Base-by-base conservation (phyloP, 2,797 vertebrate species). In the Mastacembelus armatus region DNA sequence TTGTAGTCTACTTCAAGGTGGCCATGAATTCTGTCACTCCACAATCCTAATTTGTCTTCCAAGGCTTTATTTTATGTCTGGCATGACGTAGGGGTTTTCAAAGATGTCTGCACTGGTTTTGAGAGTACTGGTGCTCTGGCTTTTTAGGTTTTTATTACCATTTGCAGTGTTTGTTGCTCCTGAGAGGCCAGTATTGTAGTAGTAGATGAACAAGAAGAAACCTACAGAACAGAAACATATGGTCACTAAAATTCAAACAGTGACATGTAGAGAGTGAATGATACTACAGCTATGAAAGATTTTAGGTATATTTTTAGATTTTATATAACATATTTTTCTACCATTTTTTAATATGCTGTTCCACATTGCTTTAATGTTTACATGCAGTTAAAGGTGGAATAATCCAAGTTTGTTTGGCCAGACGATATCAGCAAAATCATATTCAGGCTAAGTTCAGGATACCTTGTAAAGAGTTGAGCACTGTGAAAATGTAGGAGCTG, bases 121-220 rank as follows among this genome's bases (percentile, higher is more conserved):
- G 0, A 69, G 10, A 3, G 54, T 70, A 60, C 1, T 43, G 66
- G 4, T 44, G 57, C 26, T 68, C 40, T 2, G 52, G n/a, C n/a
- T n/a, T n/a, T 10, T 4, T 11, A 10, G 18, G 21, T 0, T 21
- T 2, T 16, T 7, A 0, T 5, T 1, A 3, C 0, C 21, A 0
- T 1, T 24, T 4, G 0, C 0, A 3, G 6, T 0, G 0, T 14
- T 15, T 1, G 0, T 0, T 0, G 71, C 35, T 54, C 9, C n/a
- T 0, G 6, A 2, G 10, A 21, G 19, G 7, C 71, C 81, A 44
- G 59, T 80, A 3, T 78, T 87, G 66, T 87, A 71, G 70, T 93
- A 93, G 78, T 91, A 93, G 79, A 94, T 60, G 52, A 93, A 93
- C 29, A 93, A 66, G 72, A 92, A 92, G 44, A 94, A 88, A 67